Evolutionary conservation across 2,113 vertebrate genomes (phyloP).

Genomic region (Pycnonotus jocosus): DNA sequence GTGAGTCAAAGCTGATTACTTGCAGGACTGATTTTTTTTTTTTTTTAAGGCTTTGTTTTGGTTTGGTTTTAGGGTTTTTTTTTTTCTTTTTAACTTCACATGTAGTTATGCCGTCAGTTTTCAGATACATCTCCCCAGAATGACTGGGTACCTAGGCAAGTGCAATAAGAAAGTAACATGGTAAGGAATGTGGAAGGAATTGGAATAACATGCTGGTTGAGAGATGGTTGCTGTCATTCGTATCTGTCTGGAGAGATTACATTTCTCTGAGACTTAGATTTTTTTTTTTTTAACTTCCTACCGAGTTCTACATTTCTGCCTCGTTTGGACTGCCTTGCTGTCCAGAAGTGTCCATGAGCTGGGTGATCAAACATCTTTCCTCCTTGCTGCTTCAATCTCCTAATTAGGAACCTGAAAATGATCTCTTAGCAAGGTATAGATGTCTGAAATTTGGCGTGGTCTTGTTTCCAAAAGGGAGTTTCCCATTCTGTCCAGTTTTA

Average conservation of each 20-base stretch:
- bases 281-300: neutral
- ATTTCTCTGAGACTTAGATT: neutral
- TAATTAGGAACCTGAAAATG: neutral
- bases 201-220: neutral
- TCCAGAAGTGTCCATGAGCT: neutral
- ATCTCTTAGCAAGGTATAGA: neutral
- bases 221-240: neutral
- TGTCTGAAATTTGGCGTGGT: neutral
- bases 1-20: neutral
- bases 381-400: neutral
- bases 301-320: neutral
- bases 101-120: neutral
- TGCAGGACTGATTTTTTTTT: neutral
- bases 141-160: neutral
- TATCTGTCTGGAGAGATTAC: neutral
- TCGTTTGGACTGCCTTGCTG: neutral
- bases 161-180: neutral
- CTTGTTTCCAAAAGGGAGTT: neutral
- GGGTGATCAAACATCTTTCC: neutral
- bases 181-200: neutral
- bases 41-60: neutral
- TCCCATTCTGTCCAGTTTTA: neutral
- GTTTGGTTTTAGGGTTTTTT: neutral
- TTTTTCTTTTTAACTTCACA: fast-evolving
- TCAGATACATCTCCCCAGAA: neutral